phyloP scores from a whole-genome alignment of 1,140 invertebrate species.

The Rhizoglyphus robini region DNA sequence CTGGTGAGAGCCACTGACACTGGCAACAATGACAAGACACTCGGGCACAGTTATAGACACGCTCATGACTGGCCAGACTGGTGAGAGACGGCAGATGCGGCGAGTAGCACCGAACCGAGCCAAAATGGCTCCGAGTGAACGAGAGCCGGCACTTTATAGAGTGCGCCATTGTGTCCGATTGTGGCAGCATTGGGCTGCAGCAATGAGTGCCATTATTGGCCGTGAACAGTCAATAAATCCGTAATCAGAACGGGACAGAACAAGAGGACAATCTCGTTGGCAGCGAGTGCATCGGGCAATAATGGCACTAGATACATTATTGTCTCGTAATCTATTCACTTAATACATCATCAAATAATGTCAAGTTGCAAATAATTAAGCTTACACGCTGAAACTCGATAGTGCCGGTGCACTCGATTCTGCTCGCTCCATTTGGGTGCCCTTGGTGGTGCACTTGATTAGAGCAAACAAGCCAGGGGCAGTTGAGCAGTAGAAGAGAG shows the following conservation, averaged over 20 bases:
- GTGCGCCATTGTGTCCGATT: background rate
- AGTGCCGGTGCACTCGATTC: background rate
- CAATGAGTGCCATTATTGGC: background rate
- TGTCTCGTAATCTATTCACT: background rate
- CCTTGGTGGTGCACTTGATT: too few species aligned
- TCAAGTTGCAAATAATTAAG: constrained; percentile 14
- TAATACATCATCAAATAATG: constrained; percentile 15
- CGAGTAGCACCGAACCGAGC: constrained; percentile 6
- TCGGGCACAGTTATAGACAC: too few species aligned
- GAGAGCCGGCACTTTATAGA: background rate
- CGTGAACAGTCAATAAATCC: constrained; percentile 1
- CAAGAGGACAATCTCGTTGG: background rate
- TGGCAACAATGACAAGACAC: background rate
- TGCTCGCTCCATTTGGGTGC: too few species aligned
- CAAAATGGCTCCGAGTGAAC: constrained; percentile 18
- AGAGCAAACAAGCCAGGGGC: too few species aligned
- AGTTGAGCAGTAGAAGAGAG: too few species aligned
- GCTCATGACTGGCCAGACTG: background rate
- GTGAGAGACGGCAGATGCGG: constrained; percentile 15
- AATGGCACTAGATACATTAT: constrained; percentile 7
- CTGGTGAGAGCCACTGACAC: background rate
- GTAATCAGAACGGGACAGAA: constrained; percentile 6
- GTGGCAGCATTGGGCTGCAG: background rate
- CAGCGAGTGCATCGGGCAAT: background rate
- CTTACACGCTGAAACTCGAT: background rate